These are phyloP conservation scores for Leguminivora glycinivorella DNA, from an alignment of 1,140 invertebrate genomes.

Conservation along the genomic window DNA sequence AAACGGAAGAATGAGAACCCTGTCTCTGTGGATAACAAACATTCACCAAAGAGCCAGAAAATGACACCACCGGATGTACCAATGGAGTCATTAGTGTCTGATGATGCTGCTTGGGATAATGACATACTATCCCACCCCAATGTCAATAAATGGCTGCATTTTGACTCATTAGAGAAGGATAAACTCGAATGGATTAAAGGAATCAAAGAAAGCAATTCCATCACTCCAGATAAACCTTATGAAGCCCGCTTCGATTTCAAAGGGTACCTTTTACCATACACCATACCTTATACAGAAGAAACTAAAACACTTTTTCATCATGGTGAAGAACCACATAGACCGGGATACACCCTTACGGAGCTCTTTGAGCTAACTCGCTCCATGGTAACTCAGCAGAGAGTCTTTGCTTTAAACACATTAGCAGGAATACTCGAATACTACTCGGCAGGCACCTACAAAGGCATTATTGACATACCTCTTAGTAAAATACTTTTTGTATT, in stretches of 20 bases:
- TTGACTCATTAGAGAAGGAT: conserved; percentile 88
- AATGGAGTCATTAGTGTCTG: conserved; percentile 39
- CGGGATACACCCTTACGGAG: conserved; percentile 94
- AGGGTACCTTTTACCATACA: conserved; percentile 85
- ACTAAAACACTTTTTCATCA: conserved; percentile 90
- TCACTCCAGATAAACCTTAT: conserved; percentile 80
- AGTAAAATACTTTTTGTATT: conserved; percentile 88
- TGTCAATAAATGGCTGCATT: conserved; percentile 88
- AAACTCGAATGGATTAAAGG: conserved; percentile 93
- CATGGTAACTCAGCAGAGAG: conserved; percentile 88
- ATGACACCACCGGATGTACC: conserved; percentile 48
- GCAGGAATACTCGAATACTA: conserved; percentile 89
- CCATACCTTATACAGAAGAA: conserved; percentile 80
- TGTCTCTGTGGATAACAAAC: conserved; percentile 21
- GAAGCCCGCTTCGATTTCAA: conserved; percentile 86
- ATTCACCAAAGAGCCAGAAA: conserved; percentile 26
- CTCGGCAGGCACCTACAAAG: conserved; percentile 85
- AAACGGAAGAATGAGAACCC: conserved; percentile 70
- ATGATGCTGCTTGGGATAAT: conserved; percentile 73
- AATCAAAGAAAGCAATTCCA: conserved; percentile 76
- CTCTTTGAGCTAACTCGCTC: conserved; percentile 86
- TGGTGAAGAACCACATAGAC: conserved; percentile 93
- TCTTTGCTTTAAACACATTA: conserved; percentile 87
- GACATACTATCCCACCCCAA: conserved; percentile 82
- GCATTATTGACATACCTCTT: conserved; percentile 81